Percentiles rank a stretch among this genome's conserved stretches.
Evolutionary conservation across 1,140 invertebrate genomes (phyloP).

Genomic region (Gonioctena quinquepunctata): DNA sequence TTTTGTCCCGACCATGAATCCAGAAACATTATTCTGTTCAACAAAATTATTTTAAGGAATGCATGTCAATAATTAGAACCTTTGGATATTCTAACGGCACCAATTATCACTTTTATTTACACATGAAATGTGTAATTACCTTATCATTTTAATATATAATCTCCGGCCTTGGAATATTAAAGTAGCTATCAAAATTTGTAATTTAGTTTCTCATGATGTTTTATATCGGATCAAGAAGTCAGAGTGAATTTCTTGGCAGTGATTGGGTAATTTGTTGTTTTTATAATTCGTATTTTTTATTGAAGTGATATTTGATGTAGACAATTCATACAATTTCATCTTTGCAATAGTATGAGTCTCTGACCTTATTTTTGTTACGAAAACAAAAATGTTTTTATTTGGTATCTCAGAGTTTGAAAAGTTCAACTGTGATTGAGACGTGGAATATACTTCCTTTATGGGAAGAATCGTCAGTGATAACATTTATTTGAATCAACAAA

Average conservation of each 20-base stretch:
- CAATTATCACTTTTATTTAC: background rate
- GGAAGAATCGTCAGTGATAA: too few species aligned
- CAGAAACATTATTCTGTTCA: background rate
- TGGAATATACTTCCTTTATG: too few species aligned
- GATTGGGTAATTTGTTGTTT: background rate
- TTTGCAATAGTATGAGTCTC: too few species aligned
- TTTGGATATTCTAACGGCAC: background rate
- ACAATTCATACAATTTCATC: too few species aligned
- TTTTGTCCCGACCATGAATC: background rate
- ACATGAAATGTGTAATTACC: background rate
- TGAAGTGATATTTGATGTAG: too few species aligned
- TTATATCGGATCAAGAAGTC: background rate
- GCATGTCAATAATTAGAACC: background rate
- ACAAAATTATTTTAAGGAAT: background rate
- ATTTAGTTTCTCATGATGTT: background rate
- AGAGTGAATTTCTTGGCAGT: background rate
- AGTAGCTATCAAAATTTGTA: background rate
- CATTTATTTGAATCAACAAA: too few species aligned
- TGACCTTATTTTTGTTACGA: too few species aligned
- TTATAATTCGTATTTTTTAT: too few species aligned
- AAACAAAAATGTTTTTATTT: too few species aligned
- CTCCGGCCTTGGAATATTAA: background rate
- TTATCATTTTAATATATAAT: slow-evolving; percentile 11
- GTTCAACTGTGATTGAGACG: too few species aligned
- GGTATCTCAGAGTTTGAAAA: too few species aligned